Evolutionary conservation across 2,797 vertebrate species (phyloP), one percentile per base, ranked within the genome.

Genomic region (Poeciliopsis infans): DNA sequence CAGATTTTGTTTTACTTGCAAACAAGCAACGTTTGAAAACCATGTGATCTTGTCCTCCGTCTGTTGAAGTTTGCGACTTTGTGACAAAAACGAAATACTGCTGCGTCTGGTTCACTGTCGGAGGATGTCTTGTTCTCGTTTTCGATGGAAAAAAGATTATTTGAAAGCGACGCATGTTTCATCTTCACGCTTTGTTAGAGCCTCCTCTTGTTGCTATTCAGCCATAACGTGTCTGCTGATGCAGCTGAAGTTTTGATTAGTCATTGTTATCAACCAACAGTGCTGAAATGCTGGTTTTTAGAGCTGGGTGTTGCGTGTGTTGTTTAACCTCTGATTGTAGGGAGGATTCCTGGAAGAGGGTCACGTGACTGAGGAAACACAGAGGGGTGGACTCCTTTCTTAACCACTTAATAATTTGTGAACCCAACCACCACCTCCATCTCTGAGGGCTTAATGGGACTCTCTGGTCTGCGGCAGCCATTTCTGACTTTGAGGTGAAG

Each of bases 371-470:
- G 75, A 76, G 16, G 53, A 75, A 77, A 83, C 79, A 28, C 82
- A 68, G 69, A 10, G 66, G 66, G 83, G 53, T 23, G 36, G 85
- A 84, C 78, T 88, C 79, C 80, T 83, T 79, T 85, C 78, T 80
- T 75, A 90, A 87, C 85, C 86, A 84, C 90, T 90, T 85, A 79
- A 80, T 90, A 84, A 90, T 79, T 82, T 77, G 77, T 71, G 85
- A 74, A 86, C 72, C 72, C 75, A 79, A 81, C 84, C 74, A 79
- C 84, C 74, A 43, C 79, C 53, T 82, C 79, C 78, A 72, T 81
- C 75, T 79, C 80, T 55, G 18, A 66, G 61, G 33, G 33, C 61
- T 39, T 66, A 64, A 74, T 72, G 78, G 25, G 77, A 15, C 66
- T 36, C 76, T 43, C 74, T 57, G 80, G 76, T 79, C 73, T 78